Evolutionary conservation across 2,113 vertebrate species (phyloP).

Genomic region (Microcebus tavaratra): DNA sequence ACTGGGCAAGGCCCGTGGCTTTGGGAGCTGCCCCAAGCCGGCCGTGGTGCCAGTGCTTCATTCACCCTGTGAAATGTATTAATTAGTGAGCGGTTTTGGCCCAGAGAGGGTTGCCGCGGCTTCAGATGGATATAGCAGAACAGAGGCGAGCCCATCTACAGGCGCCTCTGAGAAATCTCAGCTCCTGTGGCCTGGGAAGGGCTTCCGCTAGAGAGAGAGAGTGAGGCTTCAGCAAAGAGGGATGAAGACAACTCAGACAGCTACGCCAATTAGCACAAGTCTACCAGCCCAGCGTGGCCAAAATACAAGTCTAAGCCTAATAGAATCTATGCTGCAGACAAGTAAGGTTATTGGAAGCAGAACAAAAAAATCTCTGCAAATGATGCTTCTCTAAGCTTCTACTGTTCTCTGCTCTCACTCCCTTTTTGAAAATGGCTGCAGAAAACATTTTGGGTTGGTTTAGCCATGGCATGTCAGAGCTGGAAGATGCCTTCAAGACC

Average conservation of each 20-base stretch:
- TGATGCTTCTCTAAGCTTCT: not conserved
- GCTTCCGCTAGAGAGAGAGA: not conserved
- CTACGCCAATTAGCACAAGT: not conserved
- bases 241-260: not conserved
- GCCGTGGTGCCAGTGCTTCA: not conserved
- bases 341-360: not conserved
- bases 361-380: not conserved
- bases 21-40: conserved; percentile 57
- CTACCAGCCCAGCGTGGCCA: not conserved
- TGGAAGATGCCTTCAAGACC: not conserved
- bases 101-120: conserved; percentile 45
- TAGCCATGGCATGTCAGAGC: not conserved
- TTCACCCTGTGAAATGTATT: conserved; percentile 62
- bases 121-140: conserved; percentile 50
- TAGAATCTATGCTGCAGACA: not conserved
- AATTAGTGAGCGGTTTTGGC: conserved; percentile 70
- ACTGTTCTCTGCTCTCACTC: not conserved
- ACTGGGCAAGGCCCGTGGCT: conserved; percentile 27
- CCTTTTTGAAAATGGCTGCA: not conserved
- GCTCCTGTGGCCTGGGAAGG: not conserved
- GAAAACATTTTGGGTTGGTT: not conserved
- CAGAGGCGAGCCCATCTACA: not conserved
- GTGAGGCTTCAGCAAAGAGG: not conserved
- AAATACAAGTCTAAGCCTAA: not conserved
- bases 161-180: not conserved